phyloP scores from a whole-genome alignment of 1,140 invertebrate species.

The Batillaria attramentaria region DNA sequence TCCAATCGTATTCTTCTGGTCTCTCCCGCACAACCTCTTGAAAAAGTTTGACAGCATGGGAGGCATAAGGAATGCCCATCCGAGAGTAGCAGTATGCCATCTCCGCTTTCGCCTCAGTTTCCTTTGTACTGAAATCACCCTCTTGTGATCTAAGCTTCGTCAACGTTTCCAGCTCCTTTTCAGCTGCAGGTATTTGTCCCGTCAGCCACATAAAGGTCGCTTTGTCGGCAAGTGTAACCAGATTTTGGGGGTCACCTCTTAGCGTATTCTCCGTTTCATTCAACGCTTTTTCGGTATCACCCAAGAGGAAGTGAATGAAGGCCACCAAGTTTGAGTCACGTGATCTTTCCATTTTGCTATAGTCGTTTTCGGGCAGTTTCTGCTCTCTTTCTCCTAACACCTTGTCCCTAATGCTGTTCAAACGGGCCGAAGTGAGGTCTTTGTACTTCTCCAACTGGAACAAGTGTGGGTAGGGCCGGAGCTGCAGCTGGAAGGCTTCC shows the following conservation, averaged over 20 bases:
- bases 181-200: neutral
- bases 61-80: neutral
- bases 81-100: slow-evolving; percentile 1
- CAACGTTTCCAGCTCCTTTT: neutral
- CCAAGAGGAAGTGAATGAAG: neutral
- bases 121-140: neutral
- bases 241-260: neutral
- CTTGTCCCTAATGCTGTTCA: neutral
- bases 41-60: neutral
- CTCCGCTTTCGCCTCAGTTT: neutral
- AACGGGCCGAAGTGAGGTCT: neutral
- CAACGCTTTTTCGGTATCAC: neutral
- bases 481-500: neutral
- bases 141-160: neutral
- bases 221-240: neutral
- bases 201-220: neutral
- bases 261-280: neutral
- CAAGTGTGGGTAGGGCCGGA: neutral
- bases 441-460: neutral
- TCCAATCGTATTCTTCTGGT: neutral
- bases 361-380: neutral
- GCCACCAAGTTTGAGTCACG: neutral
- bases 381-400: neutral
- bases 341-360: neutral
- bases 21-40: neutral